Percentiles rank a stretch among this genome's conserved stretches.
These are phyloP conservation scores for Nasalis larvatus DNA, from an alignment of 2,113 vertebrate genomes.

Conservation along the genomic window DNA sequence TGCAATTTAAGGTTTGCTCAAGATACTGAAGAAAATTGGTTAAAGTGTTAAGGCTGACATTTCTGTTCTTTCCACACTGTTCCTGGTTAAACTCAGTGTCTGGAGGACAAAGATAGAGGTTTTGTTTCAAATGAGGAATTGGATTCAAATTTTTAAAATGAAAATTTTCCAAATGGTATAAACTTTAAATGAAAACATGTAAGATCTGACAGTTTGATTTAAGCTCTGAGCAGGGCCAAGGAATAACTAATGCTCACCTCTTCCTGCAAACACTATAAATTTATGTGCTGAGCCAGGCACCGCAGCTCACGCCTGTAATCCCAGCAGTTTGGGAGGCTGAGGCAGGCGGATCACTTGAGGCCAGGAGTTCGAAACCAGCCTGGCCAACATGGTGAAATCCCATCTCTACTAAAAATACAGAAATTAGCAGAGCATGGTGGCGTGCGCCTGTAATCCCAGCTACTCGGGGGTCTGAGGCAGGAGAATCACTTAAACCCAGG, in stretches of 20 bases:
- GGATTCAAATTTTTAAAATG: conserved; percentile 50
- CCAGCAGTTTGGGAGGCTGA: no score
- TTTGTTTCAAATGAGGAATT: conserved; percentile 46
- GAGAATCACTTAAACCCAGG: no score
- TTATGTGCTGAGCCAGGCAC: background rate
- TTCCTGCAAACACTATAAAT: conserved; percentile 23
- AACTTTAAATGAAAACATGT: conserved; percentile 62
- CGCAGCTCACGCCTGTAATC: no score
- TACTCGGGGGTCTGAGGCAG: no score
- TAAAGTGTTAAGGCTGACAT: background rate
- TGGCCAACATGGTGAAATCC: no score
- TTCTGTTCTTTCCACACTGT: conserved; percentile 44
- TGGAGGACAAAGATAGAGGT: conserved; percentile 10
- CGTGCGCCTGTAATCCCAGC: no score
- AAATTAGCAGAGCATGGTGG: no score
- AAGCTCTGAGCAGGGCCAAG: conserved; percentile 11
- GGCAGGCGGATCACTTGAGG: no score
- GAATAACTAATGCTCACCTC: conserved; percentile 26
- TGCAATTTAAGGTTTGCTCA: background rate
- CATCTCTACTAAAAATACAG: no score
- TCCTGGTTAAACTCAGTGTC: conserved; percentile 38
- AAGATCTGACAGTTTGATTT: conserved; percentile 51
- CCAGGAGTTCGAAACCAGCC: no score
- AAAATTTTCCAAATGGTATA: conserved; percentile 65
- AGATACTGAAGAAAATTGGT: background rate